Evolutionary conservation across 1,140 invertebrate genomes (phyloP).

Genomic region (Teleogryllus occipitalis): DNA sequence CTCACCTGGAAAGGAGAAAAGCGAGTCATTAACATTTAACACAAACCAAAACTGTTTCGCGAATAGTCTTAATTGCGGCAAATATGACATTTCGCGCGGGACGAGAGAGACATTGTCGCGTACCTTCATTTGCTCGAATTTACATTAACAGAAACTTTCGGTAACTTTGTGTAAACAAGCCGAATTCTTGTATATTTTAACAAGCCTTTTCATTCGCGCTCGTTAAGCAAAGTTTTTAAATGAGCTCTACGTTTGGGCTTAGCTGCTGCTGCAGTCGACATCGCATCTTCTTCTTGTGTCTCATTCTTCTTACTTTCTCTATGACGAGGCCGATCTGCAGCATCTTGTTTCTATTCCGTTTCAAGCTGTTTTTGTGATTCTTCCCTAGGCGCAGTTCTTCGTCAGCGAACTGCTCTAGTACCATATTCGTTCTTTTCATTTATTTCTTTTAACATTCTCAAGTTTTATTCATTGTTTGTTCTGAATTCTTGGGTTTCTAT

Average conservation of each 20-base stretch:
- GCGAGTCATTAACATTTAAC: not conserved
- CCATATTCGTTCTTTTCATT: no score
- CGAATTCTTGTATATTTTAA: not conserved
- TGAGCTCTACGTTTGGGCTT: not conserved
- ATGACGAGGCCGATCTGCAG: no score
- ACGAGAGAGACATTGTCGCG: not conserved
- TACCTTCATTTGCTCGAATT: not conserved
- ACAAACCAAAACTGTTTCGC: not conserved
- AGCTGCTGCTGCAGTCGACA: no score
- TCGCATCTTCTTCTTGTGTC: no score
- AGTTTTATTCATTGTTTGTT: no score
- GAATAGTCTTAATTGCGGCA: not conserved
- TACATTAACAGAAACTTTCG: not conserved
- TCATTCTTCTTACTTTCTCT: no score
- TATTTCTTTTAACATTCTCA: no score
- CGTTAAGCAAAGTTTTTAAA: not conserved
- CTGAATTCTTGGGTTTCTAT: no score
- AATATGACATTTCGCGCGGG: not conserved
- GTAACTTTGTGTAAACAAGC: not conserved
- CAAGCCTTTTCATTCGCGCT: not conserved
- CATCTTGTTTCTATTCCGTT: no score
- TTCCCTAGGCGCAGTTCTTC: no score
- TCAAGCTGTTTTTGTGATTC: no score
- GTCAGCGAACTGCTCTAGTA: no score
- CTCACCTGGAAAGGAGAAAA: not conserved